Evolutionary conservation across 1,140 invertebrate species (phyloP).

Genomic region (Drosophila sproati): DNA sequence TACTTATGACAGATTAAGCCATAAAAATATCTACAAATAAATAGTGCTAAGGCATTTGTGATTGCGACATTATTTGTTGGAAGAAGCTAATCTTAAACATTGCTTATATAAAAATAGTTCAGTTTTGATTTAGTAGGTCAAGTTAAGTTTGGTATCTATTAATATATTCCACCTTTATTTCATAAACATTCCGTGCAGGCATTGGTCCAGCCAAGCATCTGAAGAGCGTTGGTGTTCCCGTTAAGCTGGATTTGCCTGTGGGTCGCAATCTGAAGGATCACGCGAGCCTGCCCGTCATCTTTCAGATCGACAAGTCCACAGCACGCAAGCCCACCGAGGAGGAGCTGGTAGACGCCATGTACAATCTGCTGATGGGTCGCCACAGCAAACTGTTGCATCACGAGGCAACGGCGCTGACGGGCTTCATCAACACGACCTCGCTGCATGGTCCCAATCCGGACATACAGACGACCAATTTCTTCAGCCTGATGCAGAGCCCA

Average conservation of each 20-base stretch:
- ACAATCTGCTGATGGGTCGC: conserved; percentile 76
- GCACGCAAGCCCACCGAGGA: conserved; percentile 76
- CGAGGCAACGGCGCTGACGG: conserved; percentile 81
- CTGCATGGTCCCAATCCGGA: conserved; percentile 82
- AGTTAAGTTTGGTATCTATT: no score
- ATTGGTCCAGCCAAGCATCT: conserved; percentile 85
- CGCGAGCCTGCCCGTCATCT: conserved; percentile 83
- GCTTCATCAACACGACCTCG: conserved; percentile 83
- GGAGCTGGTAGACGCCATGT: conserved; percentile 81
- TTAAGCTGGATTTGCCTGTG: conserved; percentile 87
- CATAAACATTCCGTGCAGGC: conserved; percentile 49
- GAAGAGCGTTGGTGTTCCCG: conserved; percentile 85
- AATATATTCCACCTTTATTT: neutral
- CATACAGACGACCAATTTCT: conserved; percentile 83
- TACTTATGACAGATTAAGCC: no score
- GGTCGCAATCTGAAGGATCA: conserved; percentile 90
- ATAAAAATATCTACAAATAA: no score
- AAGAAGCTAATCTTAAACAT: no score
- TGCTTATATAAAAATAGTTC: no score
- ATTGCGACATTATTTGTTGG: no score
- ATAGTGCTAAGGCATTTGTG: no score
- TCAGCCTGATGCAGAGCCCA: conserved; percentile 78
- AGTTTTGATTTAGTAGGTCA: no score
- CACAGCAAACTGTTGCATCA: conserved; percentile 78
- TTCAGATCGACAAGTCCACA: conserved; percentile 79